Base-by-base conservation (phyloP, 2,888 invertebrate species). In the Drosophila silvestris region DNA sequence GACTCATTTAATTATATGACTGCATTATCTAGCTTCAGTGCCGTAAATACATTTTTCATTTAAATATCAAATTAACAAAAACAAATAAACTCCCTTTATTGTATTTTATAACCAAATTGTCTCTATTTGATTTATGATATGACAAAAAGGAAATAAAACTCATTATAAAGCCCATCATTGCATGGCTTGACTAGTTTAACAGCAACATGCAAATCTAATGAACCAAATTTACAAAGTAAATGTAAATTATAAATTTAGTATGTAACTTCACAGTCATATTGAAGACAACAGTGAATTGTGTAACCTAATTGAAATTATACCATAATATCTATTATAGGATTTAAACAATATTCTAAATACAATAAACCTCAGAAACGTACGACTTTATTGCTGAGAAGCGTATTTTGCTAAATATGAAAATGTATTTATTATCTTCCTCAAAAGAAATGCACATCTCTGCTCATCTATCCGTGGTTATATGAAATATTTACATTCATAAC, bases 401-500 rank as follows among this genome's bases (percentile, higher is more conserved):
- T 22, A 16, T 22, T 47, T 14, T 7, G 14, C 22, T 14, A 47
- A 14, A 14, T 22, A 22, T 47, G 2, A 32, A 61, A 41, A 28
- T 68, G 16, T 19, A 56, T 39, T 56, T 33, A 56, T 47, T 53
- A 37, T 47, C 32, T 53, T 28, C 16, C 32, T 58, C 26, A 22
- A 26, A 58, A 53, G 53, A 12, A 16, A 39, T 22, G 16, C 32
- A 44, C 16, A 26, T 30, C 10, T 16, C n/a, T 16, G 30, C 39
- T 6, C 14, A 35, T 58, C 19, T 26, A 12, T 47, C 14, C 47
- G 37, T 53, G 66, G 74, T 41, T 44, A 58, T 47, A 28, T 57
- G 47, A 72, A 66, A 61, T 62, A 72, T 74, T 52, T 66, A 52
- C 61, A 30, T 37, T 19, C 3, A 22, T 5, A 33, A 30, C 60